phyloP scores from a whole-genome alignment of 2,888 invertebrate species.

The Thelaira solivaga region DNA sequence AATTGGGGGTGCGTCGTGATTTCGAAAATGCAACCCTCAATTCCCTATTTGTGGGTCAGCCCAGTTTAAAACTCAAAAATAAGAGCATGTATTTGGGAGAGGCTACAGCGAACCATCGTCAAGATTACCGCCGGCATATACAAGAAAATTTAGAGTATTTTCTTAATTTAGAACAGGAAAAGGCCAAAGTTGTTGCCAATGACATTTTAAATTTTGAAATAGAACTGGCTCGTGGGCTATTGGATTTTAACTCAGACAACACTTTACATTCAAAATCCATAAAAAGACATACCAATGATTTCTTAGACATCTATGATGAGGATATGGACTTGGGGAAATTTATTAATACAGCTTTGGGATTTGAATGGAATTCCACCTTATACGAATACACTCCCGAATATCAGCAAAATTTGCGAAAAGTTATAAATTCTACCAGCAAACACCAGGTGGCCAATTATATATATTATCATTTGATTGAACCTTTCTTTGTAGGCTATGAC shows the following conservation, averaged over 20 bases:
- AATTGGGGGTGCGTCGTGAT: slow-evolving; percentile 65
- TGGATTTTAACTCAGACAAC: slow-evolving; percentile 56
- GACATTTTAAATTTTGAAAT: slow-evolving; percentile 69
- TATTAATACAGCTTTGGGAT: slow-evolving; percentile 66
- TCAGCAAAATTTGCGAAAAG: slow-evolving; percentile 64
- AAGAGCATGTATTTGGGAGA: slow-evolving; percentile 63
- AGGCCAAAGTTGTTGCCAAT: slow-evolving; percentile 65
- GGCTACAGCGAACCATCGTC: slow-evolving; percentile 60
- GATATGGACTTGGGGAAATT: slow-evolving; percentile 68
- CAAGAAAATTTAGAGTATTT: slow-evolving; percentile 64
- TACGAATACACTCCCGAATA: slow-evolving; percentile 70
- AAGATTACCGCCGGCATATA: slow-evolving; percentile 56
- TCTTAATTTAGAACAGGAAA: slow-evolving; percentile 63
- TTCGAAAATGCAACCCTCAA: slow-evolving; percentile 62
- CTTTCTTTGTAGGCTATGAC: slow-evolving; percentile 67
- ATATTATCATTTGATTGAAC: slow-evolving; percentile 67
- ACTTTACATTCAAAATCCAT: slow-evolving; percentile 64
- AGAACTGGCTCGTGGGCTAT: slow-evolving; percentile 66
- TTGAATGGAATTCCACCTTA: slow-evolving; percentile 64
- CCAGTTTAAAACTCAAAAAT: slow-evolving; percentile 60
- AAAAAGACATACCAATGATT: slow-evolving; percentile 61
- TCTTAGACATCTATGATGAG: slow-evolving; percentile 62
- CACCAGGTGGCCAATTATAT: slow-evolving; percentile 71
- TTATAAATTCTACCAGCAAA: slow-evolving; percentile 62
- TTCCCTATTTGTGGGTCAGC: slow-evolving; percentile 71